These are phyloP conservation scores for Iguana delicatissima DNA, from an alignment of 2,797 vertebrate species.

Conservation along the genomic window DNA sequence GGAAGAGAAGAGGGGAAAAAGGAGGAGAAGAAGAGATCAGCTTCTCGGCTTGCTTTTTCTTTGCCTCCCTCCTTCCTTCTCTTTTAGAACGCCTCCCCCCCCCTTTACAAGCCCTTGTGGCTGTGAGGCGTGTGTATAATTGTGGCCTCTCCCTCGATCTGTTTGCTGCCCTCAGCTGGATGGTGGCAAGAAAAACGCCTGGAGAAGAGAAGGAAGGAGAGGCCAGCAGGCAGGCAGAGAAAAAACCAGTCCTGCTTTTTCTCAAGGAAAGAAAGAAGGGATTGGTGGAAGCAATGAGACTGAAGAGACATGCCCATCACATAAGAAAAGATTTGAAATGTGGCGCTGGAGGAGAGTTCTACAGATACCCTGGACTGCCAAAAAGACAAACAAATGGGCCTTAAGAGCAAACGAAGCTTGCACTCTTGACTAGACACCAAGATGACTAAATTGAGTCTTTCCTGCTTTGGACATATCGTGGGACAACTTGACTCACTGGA, in stretches of 20 bases:
- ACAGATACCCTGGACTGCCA: no score
- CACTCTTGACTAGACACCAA: no score
- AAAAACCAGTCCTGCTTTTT: neutral
- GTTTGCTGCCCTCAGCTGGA: constrained; percentile 41
- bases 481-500: no score
- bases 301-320: no score
- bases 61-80: neutral
- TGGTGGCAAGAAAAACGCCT: neutral
- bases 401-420: no score
- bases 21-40: constrained; percentile 46
- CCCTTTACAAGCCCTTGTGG: neutral
- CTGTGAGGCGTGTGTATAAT: neutral
- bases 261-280: neutral
- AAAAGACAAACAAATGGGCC: no score
- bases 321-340: no score
- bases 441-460: no score
- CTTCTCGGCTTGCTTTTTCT: neutral
- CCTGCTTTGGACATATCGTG: no score
- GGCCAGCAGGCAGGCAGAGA: no score
- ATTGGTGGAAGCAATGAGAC: no score
- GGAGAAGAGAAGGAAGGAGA: neutral
- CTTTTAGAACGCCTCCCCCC: neutral
- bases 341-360: no score
- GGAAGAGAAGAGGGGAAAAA: constrained; percentile 62
- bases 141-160: neutral